These are phyloP conservation scores for Pogonocherus hispidulus DNA, from an alignment of 2,888 invertebrate genomes.

Conservation along the genomic window DNA sequence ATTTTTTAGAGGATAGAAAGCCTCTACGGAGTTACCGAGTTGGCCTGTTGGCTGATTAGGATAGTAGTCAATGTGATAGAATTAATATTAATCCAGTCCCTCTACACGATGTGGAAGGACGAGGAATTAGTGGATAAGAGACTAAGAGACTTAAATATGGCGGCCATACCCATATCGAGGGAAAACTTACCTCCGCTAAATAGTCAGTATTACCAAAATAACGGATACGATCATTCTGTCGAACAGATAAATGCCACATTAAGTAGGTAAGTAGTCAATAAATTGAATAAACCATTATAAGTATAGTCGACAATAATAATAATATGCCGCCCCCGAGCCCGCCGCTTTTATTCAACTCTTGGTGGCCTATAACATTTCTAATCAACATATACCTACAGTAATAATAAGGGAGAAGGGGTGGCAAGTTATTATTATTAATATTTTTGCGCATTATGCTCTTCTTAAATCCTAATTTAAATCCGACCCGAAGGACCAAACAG, in stretches of 20 bases:
- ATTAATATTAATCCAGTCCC: slow-evolving; percentile 70
- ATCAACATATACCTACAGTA: no score
- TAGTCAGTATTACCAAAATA: slow-evolving; percentile 65
- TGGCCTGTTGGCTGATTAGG: slow-evolving; percentile 69
- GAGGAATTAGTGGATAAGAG: slow-evolving; percentile 69
- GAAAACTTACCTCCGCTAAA: slow-evolving; percentile 54
- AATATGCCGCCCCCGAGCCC: no score
- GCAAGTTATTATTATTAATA: no score
- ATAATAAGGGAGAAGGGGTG: no score
- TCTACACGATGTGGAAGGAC: slow-evolving; percentile 71
- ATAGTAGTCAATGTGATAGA: slow-evolving; percentile 68
- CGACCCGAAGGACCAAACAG: background rate
- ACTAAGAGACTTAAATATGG: slow-evolving; percentile 69
- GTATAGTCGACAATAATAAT: no score
- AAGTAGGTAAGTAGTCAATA: slow-evolving; percentile 26
- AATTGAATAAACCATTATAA: background rate
- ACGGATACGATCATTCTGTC: slow-evolving; percentile 64
- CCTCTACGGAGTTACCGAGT: slow-evolving; percentile 69
- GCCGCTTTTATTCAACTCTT: no score
- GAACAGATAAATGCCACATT: slow-evolving; percentile 56
- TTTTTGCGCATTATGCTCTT: no score
- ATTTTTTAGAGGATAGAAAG: slow-evolving; percentile 69
- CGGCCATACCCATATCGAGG: slow-evolving; percentile 60
- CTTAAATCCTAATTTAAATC: no score
- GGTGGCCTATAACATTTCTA: no score